These are phyloP conservation scores for Gerris lacustris DNA, from an alignment of 2,888 invertebrate genomes.

Conservation along the genomic window DNA sequence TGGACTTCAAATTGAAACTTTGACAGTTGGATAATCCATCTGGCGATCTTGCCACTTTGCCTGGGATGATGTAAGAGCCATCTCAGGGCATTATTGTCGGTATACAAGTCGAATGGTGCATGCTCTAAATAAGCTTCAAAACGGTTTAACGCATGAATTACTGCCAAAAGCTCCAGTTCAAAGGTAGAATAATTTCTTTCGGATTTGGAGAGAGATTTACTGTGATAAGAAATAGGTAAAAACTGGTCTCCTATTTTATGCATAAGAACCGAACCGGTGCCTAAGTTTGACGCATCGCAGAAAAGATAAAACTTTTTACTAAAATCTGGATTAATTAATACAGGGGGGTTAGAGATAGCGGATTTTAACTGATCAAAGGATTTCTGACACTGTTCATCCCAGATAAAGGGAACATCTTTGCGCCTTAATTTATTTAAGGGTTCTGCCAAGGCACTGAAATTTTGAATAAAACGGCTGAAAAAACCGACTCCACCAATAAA, in stretches of 20 bases:
- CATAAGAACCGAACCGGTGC: not conserved
- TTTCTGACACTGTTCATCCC: not conserved
- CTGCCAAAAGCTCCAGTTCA: conserved; percentile 13
- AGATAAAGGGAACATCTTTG: conserved; percentile 10
- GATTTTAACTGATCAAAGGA: conserved; percentile 13
- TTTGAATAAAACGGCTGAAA: conserved; percentile 13
- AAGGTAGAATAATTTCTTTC: conserved; percentile 11
- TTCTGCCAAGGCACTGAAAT: conserved; percentile 12
- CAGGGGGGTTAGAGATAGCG: not conserved
- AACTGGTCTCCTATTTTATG: conserved; percentile 5
- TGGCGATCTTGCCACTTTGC: conserved; percentile 10
- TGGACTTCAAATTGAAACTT: conserved; percentile 12
- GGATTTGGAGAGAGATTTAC: not conserved
- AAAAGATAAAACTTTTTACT: conserved; percentile 11
- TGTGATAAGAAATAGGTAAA: conserved; percentile 12
- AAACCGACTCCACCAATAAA: conserved; percentile 15
- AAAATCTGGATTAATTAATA: conserved; percentile 17
- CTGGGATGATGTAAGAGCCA: conserved; percentile 16
- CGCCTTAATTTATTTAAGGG: conserved; percentile 15
- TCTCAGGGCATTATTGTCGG: conserved; percentile 14
- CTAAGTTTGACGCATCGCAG: conserved; percentile 10
- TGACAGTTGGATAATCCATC: conserved; percentile 13
- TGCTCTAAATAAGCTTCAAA: conserved; percentile 14
- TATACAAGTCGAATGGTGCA: conserved; percentile 3
- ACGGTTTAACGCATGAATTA: conserved; percentile 8